phyloP scores from a whole-genome alignment of 2,113 vertebrate species.

The Hippocampus guttulatus region DNA sequence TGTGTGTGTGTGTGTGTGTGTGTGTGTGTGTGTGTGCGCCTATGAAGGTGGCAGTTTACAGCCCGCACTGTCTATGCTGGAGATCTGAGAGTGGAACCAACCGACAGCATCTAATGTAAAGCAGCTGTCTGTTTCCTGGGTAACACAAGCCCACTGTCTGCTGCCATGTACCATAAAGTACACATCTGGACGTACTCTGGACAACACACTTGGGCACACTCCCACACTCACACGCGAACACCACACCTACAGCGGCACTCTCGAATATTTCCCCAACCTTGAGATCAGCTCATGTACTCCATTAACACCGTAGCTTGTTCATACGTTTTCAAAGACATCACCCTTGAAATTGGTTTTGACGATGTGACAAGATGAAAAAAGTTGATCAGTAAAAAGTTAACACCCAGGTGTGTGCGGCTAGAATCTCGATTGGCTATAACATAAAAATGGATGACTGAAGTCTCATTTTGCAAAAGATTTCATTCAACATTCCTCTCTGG shows the following conservation, averaged over 20 bases:
- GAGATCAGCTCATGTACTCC: neutral
- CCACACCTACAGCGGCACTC: constrained; percentile 1
- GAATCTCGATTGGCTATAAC: neutral
- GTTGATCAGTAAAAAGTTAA: neutral
- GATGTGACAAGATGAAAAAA: neutral
- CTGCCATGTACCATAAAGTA: constrained; percentile 52
- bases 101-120: constrained; percentile 59
- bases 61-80: constrained; percentile 22
- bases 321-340: neutral
- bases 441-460: neutral
- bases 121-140: constrained; percentile 68
- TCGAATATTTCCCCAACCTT: neutral
- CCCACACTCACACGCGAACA: neutral
- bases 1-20: constrained; percentile 16
- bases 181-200: constrained; percentile 44
- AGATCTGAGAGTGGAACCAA: constrained; percentile 47
- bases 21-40: constrained; percentile 8
- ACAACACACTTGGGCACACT: constrained; percentile 2
- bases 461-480: neutral
- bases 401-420: neutral
- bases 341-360: neutral
- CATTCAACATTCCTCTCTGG: neutral
- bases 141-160: constrained; percentile 62
- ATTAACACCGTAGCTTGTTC: neutral
- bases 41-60: constrained; percentile 15